Evolutionary conservation across 2,888 invertebrate genomes (phyloP).

Genomic region (Drosophila atripex): DNA sequence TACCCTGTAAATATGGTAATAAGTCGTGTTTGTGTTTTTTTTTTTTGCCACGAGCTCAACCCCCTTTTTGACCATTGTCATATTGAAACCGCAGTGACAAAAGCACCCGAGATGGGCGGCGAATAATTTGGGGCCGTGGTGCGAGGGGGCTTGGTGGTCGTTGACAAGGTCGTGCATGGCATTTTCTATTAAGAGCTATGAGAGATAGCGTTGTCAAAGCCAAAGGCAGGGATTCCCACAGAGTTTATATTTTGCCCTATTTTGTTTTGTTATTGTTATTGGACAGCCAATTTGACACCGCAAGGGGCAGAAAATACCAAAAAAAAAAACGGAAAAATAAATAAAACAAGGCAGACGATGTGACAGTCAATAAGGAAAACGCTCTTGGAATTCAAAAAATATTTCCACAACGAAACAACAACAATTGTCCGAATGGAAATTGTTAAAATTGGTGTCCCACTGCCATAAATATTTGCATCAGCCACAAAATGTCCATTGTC

Average conservation of each 20-base stretch:
- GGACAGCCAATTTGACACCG: slow-evolving; percentile 32
- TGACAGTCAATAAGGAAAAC: slow-evolving; percentile 40
- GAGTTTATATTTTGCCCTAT: slow-evolving; percentile 55
- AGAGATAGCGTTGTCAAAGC: slow-evolving; percentile 44
- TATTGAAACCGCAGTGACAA: slow-evolving; percentile 73
- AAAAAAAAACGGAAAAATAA: slow-evolving; percentile 5
- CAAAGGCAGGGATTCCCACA: slow-evolving; percentile 5
- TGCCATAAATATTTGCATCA: slow-evolving; percentile 43
- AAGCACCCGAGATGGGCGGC: slow-evolving; percentile 14
- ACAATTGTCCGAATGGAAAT: slow-evolving; percentile 16
- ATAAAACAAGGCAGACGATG: slow-evolving; percentile 10
- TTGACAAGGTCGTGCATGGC: slow-evolving; percentile 67
- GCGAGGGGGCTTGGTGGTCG: neutral
- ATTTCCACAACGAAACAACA: slow-evolving; percentile 5
- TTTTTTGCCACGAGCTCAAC: neutral
- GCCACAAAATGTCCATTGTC: slow-evolving; percentile 15
- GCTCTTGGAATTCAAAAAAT: slow-evolving; percentile 61
- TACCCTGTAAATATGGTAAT: slow-evolving; percentile 17
- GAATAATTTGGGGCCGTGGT: neutral
- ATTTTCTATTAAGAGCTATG: slow-evolving; percentile 73
- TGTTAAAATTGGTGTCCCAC: slow-evolving; percentile 35
- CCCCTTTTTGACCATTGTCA: slow-evolving; percentile 58
- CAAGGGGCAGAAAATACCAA: neutral
- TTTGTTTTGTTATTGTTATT: slow-evolving; percentile 62
- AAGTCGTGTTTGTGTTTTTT: slow-evolving; percentile 13